phyloP scores from a whole-genome alignment of 1,140 invertebrate species.

The Neodiprion fabricii region DNA sequence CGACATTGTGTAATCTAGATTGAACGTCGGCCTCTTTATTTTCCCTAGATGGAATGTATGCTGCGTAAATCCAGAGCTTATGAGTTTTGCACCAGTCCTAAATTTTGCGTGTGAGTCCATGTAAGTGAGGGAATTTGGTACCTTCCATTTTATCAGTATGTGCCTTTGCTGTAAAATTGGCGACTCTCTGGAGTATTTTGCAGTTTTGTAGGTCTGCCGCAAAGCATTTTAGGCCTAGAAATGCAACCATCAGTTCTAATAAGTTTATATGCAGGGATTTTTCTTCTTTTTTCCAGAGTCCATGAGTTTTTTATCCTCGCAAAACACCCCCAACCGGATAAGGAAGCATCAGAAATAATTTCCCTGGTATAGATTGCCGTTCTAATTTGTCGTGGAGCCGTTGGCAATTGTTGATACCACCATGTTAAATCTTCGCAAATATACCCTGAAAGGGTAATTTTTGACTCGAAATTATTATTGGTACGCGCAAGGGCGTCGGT shows the following conservation, averaged over 20 bases:
- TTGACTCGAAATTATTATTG: not conserved
- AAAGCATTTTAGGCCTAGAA: constrained; percentile 14
- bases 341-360: constrained; percentile 24
- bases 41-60: constrained; percentile 40
- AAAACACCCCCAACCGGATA: not conserved
- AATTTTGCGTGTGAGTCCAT: constrained; percentile 34
- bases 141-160: constrained; percentile 48
- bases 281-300: constrained; percentile 10
- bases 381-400: not conserved
- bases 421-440: not conserved
- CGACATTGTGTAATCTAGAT: constrained; percentile 31
- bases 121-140: constrained; percentile 41
- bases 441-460: not conserved
- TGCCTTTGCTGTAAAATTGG: constrained; percentile 51
- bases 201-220: constrained; percentile 6
- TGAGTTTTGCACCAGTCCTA: constrained; percentile 47
- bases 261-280: constrained; percentile 6
- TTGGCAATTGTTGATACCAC: constrained; percentile 1
- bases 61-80: constrained; percentile 40
- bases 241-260: constrained; percentile 12
- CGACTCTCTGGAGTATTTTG: constrained; percentile 30
- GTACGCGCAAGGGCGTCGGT: not conserved
- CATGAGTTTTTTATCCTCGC: not conserved
- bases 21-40: constrained; percentile 30
- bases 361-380: not conserved